Base-by-base conservation (phyloP, 2,888 invertebrate species). In the Drosophila melanosoma region DNA sequence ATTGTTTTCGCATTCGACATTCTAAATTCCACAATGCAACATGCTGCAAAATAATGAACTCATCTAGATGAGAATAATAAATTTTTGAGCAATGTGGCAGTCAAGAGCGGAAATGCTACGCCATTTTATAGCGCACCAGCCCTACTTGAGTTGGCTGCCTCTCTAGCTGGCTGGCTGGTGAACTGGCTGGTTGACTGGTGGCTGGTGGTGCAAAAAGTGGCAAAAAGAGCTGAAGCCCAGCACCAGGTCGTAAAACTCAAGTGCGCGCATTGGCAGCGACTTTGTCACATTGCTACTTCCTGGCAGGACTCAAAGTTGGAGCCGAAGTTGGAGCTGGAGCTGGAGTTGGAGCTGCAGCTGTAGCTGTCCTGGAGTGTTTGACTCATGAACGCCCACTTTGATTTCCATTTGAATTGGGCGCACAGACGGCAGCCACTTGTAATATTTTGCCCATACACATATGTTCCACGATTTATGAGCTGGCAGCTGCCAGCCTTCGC, bases 351-450 rank as follows among this genome's bases (percentile, higher is more conserved):
- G 38, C n/a, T 54, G 68, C 26, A 60, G 51, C 63, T 56, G 42
- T 23, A 45, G 26, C 54, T 33, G 58, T 20, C 36, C 61, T 67
- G 61, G 82, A 90, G 91, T 92, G 90, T 83, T 88, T 91, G 90
- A 91, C 91, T 92, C 90, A 90, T 91, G 85, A 83, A 91, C 92
- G 90, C 91, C 92, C 91, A 91, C 91, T 91, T 89, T 90, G 90
- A 91, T 91, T 91, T 90, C 88, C 89, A 91, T 92, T 90, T 92
- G 88, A 91, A 91, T 91, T 90, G 86, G 74, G 77, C 74, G 73
- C 74, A 33, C 85, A 85, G 83, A 81, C 89, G 80, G 63, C 57
- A 70, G 88, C 87, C 79, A 88, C 86, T 83, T 72, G 74, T 75
- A 88, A 87, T 87, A 85, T 82, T 76, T 82, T 76, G 81, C 84